Evolutionary conservation across 2,113 vertebrate genomes (phyloP), one percentile per base, ranked within the genome.

Genomic region (Corapipo altera): DNA sequence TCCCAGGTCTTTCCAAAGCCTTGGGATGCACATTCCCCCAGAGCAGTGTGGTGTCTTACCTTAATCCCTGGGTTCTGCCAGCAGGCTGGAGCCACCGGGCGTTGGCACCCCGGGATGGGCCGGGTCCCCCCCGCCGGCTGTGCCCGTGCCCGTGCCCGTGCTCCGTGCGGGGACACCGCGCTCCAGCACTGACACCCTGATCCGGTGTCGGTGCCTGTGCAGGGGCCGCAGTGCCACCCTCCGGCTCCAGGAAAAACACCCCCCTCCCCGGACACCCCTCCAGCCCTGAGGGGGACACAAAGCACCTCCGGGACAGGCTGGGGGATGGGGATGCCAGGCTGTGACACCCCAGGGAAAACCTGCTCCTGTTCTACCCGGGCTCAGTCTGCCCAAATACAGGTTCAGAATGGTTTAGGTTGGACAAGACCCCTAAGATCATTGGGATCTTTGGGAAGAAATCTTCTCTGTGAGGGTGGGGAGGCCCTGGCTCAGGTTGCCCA

Each of bases 151-250:
- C 4, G 48, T 13, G 73, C 57, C 74, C 6, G 21, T 10, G 12
- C 11, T 22, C 28, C 5, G 35, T 7, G 22, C 6, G 24, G 90
- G 88, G 69, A 75, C 77, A 3, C 35, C 5, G 67, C n/a, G 5
- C 35, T 23, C 15, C 80, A 2, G 59, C 44, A 58, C 67, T 72
- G 71, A 51, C 91, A 52, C 26, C 74, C 67, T 2, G 73, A 23
- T 37, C 81, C 8, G 8, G 7, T 66, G 61, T 17, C 51, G 46
- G 24, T 2, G 52, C 52, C 39, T 5, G n/a, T 0, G n/a, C 28
- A 82, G 61, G 84, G 95, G 65, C 28, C 21, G 71, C 91, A 94
- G 91, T 88, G 96, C 96, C 96, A 95, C 96, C 96, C 66, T 84
- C 87, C 21, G 95, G 93, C 91, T 15, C 83, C 72, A 9, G 64